Conservation (phyloP, 2,113 vertebrate species). For the Hyla sarda region DNA sequence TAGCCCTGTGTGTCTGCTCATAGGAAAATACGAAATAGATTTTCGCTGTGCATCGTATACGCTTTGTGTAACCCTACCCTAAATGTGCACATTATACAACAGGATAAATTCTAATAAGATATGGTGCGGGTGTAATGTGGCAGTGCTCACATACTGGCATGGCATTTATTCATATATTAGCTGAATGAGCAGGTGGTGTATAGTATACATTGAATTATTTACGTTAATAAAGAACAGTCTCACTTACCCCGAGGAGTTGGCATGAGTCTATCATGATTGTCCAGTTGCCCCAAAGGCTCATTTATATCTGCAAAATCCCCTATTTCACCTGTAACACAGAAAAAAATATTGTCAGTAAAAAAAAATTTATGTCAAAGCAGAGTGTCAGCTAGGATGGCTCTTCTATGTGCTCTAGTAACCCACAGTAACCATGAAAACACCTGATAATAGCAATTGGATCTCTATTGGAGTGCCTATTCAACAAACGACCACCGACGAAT, state of each 20-base stretch:
- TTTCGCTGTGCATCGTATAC: too few species aligned
- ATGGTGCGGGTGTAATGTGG: not conserved
- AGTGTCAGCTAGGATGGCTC: too few species aligned
- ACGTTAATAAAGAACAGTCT: not conserved
- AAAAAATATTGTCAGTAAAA: not conserved
- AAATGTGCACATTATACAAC: not conserved
- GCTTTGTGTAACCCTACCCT: too few species aligned
- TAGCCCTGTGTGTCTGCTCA: too few species aligned
- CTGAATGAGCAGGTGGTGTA: not conserved
- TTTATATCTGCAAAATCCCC: conserved; percentile 71
- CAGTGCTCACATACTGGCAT: not conserved
- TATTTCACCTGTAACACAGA: conserved; percentile 71
- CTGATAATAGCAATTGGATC: too few species aligned
- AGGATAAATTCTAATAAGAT: not conserved
- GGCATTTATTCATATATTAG: not conserved
- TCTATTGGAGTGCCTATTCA: too few species aligned
- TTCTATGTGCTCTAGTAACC: too few species aligned
- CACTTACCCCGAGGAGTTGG: conserved; percentile 82
- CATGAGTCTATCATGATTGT: conserved; percentile 76
- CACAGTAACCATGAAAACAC: too few species aligned
- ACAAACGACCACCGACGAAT: too few species aligned
- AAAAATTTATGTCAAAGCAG: not conserved
- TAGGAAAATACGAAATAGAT: too few species aligned
- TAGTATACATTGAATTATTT: not conserved
- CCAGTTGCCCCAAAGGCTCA: conserved; percentile 74